Conservation (phyloP, 2,888 invertebrate species). For the Spilosoma lubricipeda region DNA sequence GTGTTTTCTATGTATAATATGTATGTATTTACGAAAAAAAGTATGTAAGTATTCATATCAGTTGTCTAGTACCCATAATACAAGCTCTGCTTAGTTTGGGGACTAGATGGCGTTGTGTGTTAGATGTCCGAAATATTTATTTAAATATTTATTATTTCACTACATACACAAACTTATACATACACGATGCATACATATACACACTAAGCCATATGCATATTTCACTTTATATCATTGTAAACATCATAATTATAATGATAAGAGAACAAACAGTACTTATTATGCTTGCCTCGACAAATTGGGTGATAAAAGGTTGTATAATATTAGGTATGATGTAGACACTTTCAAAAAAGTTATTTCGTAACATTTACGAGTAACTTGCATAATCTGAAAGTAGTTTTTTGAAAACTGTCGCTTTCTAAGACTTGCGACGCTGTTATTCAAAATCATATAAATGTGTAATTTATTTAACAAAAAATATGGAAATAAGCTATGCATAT, state of each 20-base stretch:
- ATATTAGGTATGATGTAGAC: not conserved
- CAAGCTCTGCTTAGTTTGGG: no score
- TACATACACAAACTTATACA: no score
- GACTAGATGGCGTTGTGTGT: no score
- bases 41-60: no score
- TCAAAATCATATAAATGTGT: not conserved
- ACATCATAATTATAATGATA: not conserved
- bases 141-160: no score
- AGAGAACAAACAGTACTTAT: not conserved
- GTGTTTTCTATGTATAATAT: no score
- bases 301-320: not conserved
- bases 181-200: no score
- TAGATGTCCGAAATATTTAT: no score
- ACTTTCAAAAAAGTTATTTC: slow-evolving; percentile 2
- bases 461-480: not conserved
- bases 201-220: no score
- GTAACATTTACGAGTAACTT: not conserved
- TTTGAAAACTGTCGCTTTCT: slow-evolving; percentile 11
- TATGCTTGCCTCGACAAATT: not conserved
- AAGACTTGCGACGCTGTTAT: not conserved
- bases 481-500: not conserved
- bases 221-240: no score
- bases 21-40: no score
- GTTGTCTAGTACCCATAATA: no score
- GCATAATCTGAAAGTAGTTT: not conserved